Evolutionary conservation across 2,888 invertebrate species (phyloP).

Genomic region (Eurytoma adleriae): DNA sequence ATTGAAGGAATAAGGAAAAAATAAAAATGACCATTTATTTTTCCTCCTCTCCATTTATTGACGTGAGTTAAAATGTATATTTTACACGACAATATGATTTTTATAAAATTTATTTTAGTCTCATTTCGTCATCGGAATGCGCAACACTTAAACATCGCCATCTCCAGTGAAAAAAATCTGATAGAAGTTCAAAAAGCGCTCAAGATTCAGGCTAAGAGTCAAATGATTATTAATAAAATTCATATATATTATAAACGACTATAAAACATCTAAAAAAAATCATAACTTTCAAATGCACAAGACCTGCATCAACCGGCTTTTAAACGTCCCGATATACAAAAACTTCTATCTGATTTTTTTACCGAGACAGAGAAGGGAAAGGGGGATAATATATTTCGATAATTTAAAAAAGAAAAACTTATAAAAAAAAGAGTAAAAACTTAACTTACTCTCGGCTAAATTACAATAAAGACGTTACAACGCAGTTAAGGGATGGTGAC

Average conservation of each 20-base stretch:
- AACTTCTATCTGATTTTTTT: constrained; percentile 45
- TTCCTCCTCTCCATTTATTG: constrained; percentile 53
- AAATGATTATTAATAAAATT: constrained; percentile 13
- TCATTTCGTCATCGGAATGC: constrained; percentile 55
- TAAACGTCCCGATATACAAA: constrained; percentile 12
- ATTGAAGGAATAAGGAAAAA: background rate
- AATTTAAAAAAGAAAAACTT: constrained; percentile 51
- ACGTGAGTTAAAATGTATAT: constrained; percentile 54
- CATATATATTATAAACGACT: constrained; percentile 6
- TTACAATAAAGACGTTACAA: constrained; percentile 56
- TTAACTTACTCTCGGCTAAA: constrained; percentile 51
- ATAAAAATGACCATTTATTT: constrained; percentile 34
- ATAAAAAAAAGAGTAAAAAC: constrained; percentile 55
- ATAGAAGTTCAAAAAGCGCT: constrained; percentile 36
- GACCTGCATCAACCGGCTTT: constrained; percentile 10
- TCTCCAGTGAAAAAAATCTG: constrained; percentile 36
- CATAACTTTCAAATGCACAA: background rate
- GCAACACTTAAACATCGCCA: constrained; percentile 46
- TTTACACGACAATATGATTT: constrained; percentile 54
- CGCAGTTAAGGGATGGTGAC: constrained; percentile 41
- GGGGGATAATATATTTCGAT: constrained; percentile 32
- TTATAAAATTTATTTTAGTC: constrained; percentile 54
- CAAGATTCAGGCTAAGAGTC: background rate
- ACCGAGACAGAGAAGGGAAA: constrained; percentile 31
- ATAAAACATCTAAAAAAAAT: constrained; percentile 34